phyloP scores from a whole-genome alignment of 2,797 vertebrate species.

The Micromesistius poutassou region DNA sequence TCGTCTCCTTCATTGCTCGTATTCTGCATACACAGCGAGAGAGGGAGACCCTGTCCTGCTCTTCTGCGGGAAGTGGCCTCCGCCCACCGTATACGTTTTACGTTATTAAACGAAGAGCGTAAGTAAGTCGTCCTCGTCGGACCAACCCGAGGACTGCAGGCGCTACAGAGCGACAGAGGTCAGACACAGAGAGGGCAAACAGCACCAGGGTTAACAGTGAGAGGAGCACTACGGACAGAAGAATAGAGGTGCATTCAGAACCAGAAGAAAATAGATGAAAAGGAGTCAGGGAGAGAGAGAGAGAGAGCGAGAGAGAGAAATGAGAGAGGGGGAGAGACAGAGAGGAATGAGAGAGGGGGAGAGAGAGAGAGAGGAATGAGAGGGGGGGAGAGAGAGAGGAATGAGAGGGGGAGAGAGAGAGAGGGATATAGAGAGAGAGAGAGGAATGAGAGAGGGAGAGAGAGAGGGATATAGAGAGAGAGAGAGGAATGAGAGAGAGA shows the following conservation, averaged over 20 bases:
- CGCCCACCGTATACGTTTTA: too few relatives aligned
- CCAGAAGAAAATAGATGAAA: slow-evolving; percentile 15
- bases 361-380: background rate
- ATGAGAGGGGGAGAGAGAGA: background rate
- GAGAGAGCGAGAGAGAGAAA: too few relatives aligned
- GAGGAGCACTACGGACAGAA: background rate
- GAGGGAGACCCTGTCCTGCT: background rate
- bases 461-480: background rate
- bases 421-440: background rate
- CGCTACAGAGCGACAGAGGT: background rate
- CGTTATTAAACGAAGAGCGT: too few relatives aligned
- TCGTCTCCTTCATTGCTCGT: too few relatives aligned
- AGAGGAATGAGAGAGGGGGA: background rate
- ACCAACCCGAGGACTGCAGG: background rate
- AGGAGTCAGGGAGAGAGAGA: too few relatives aligned
- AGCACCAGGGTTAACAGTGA: background rate
- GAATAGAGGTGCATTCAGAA: slow-evolving; percentile 16
- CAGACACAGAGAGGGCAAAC: background rate
- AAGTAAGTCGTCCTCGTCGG: background rate
- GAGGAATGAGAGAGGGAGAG: background rate
- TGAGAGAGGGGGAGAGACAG: background rate
- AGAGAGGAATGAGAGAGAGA: background rate
- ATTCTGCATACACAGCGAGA: too few relatives aligned
- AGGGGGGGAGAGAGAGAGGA: background rate
- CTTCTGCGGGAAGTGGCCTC: background rate